Conservation (phyloP, 2,113 vertebrate genomes). For the Deroptyus accipitrinus region DNA sequence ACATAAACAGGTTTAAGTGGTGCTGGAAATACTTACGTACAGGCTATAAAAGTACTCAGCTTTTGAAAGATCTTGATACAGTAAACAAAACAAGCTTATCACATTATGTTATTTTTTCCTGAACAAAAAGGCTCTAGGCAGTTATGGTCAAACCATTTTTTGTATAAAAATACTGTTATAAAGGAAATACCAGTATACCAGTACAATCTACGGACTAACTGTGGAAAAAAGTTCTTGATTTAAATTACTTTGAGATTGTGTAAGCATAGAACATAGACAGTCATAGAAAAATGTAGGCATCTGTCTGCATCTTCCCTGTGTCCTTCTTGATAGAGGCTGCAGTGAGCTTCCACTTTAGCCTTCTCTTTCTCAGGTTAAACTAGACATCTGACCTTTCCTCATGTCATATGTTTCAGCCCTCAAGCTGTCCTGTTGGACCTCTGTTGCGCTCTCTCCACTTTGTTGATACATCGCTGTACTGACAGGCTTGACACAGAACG, state of each 20-base stretch:
- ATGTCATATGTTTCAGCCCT: neutral
- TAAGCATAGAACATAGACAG: neutral
- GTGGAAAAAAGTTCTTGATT: neutral
- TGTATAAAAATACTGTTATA: neutral
- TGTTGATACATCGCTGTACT: fast-evolving
- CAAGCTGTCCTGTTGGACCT: neutral
- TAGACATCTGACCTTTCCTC: neutral
- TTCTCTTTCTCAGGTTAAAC: neutral
- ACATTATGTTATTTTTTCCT: neutral
- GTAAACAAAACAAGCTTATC: neutral
- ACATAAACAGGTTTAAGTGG: neutral
- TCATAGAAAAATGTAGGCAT: neutral
- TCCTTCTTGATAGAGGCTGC: neutral
- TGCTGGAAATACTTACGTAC: neutral
- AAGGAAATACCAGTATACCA: neutral
- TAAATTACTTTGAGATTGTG: neutral
- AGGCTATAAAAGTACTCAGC: neutral
- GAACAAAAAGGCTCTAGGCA: neutral
- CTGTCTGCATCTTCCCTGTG: neutral
- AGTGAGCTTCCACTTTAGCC: neutral
- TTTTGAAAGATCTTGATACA: neutral
- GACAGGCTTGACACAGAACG: neutral
- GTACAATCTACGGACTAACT: neutral
- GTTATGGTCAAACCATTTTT: neutral
- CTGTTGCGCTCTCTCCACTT: neutral